Evolutionary conservation across 2,113 vertebrate genomes (phyloP).

Genomic region (Tupaia tana): DNA sequence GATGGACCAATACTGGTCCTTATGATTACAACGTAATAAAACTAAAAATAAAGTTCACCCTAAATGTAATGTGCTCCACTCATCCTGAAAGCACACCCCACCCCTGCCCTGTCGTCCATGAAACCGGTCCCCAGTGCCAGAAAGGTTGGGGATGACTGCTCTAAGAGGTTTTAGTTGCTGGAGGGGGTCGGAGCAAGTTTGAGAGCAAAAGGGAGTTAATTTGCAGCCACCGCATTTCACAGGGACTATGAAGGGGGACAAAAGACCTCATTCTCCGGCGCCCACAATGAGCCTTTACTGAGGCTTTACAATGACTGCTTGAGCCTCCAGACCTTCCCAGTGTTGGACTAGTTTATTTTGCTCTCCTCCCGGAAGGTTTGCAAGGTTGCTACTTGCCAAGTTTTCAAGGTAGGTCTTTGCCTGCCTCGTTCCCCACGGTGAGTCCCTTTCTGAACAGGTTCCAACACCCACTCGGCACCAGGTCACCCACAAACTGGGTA

Average conservation of each 20-base stretch:
- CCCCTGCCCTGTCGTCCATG: too few species aligned
- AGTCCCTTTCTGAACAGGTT: background rate
- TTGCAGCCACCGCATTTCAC: background rate
- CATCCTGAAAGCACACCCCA: too few species aligned
- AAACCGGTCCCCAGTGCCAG: too few species aligned
- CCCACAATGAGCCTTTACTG: conserved; percentile 50
- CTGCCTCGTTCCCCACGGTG: background rate
- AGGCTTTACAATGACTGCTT: conserved; percentile 1
- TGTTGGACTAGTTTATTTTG: background rate
- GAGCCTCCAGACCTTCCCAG: background rate
- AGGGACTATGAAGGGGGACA: background rate
- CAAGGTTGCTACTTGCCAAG: background rate
- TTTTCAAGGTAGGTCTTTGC: background rate
- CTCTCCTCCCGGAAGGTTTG: background rate
- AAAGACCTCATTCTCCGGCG: background rate
- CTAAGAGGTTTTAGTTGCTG: background rate
- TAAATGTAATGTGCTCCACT: too few species aligned
- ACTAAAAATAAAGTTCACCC: too few species aligned
- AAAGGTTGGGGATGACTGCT: too few species aligned
- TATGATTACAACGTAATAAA: too few species aligned
- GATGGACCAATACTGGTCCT: too few species aligned
- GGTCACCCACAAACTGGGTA: background rate
- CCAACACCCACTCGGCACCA: background rate
- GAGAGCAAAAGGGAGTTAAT: background rate
- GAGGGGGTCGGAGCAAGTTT: background rate